Conservation (phyloP, 2,113 vertebrate species). For the Alligator mississippiensis region DNA sequence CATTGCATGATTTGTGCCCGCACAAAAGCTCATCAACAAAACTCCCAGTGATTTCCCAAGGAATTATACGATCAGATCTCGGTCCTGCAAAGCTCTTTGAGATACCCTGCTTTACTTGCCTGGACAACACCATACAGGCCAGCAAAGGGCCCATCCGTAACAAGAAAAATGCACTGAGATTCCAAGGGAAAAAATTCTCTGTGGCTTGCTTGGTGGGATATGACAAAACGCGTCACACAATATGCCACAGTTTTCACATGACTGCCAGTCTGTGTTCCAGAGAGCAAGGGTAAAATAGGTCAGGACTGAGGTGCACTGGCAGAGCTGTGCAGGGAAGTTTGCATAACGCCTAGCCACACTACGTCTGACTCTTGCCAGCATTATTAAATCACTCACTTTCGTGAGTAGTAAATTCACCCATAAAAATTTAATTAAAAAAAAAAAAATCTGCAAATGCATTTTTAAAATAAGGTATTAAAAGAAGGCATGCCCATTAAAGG, state of each 20-base stretch:
- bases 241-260: not conserved
- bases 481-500: slow-evolving; percentile 22
- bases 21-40: not conserved
- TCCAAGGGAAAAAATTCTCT: not conserved
- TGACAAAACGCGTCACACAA: not conserved
- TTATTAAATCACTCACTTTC: slow-evolving; percentile 54
- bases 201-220: not conserved
- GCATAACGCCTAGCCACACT: slow-evolving; percentile 22
- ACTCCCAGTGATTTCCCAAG: not conserved
- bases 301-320: slow-evolving; percentile 40
- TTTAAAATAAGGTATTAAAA: slow-evolving; percentile 59
- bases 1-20: not conserved
- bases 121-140: not conserved
- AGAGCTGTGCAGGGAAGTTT: slow-evolving; percentile 16
- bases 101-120: not conserved
- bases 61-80: not conserved
- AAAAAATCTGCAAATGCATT: slow-evolving; percentile 47
- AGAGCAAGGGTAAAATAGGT: slow-evolving; percentile 23
- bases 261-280: slow-evolving; percentile 16
- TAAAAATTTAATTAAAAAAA: slow-evolving; percentile 51
- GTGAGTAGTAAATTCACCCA: slow-evolving; percentile 44
- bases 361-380: not conserved
- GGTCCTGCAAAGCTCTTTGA: not conserved
- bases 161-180: not conserved
- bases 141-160: not conserved